Base-by-base conservation (phyloP, 2,888 invertebrate species). In the Eugnorisma glareosa region DNA sequence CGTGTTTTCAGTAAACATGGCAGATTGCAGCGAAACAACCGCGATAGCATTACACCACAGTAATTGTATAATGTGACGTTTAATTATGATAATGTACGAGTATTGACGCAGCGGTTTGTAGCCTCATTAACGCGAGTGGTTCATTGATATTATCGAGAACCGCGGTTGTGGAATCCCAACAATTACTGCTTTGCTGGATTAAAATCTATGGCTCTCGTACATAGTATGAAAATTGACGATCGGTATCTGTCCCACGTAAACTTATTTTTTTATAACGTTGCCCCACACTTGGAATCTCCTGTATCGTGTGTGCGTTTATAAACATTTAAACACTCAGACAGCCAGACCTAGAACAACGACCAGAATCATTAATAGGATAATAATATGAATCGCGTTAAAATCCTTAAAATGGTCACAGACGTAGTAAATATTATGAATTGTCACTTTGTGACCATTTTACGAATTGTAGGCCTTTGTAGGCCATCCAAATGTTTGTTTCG, bases 101-200 rank as follows among this genome's bases (percentile, higher is more conserved):
- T 28, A 67, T 45, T 67, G 21, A 21, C 24, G 31, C 8, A 31
- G 37, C 13, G 24, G 31, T 21, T 24, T 31, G 67, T 24, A 13
- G 24, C 67, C 10, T 45, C 8, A 67, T 67, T 45, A 45, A 31
- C 28, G 21, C 13, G 11, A n/a, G 28, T 31, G 45, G 31, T 45
- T 31, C 43, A 15, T 13, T 67, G 67, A 45, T 45, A 67, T 28
- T 43, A 67, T 67, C 66, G 28, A 28, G 66, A 43, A 43, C 66
- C 66, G 37, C 15, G 63, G 7, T n/a, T 2, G 13, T n/a, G 37
- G 24, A 57, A 63, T 63, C 6, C n/a, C 63, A 63, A 37, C 37
- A n/a, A 63, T 63, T 63, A 63, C 57, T 59, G 28, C 3, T 59
- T 28, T 28, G 2, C 28, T 28, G 28, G 7, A 57, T 57, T 28